phyloP scores from a whole-genome alignment of 23 tunicate genomes.

The Oikopleura dioica region DNA sequence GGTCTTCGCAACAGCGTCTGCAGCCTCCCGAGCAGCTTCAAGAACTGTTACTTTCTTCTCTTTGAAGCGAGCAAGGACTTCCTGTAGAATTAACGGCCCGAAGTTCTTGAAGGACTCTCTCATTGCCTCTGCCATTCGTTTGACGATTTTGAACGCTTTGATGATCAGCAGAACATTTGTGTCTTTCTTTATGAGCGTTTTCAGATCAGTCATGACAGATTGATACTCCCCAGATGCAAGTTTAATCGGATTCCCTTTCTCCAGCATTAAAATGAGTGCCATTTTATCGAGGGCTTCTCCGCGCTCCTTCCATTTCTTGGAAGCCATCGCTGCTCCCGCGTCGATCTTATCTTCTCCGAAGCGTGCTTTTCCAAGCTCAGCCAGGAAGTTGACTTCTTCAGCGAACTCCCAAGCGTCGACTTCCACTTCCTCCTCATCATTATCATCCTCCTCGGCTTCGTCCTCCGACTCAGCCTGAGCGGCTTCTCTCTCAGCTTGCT shows the following conservation, averaged over 20 bases:
- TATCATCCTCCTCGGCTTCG: slow-evolving; percentile 16
- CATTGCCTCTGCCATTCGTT: slow-evolving; percentile 48
- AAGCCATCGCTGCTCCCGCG: not conserved
- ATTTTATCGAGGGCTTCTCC: slow-evolving; percentile 34
- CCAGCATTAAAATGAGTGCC: not conserved
- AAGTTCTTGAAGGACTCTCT: slow-evolving; percentile 76
- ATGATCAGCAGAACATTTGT: slow-evolving; percentile 69
- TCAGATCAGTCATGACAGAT: slow-evolving; percentile 49
- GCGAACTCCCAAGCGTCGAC: slow-evolving; percentile 72
- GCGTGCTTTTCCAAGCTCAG: slow-evolving; percentile 31
- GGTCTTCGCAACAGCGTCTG: slow-evolving; percentile 36
- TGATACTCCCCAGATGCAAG: slow-evolving; percentile 38
- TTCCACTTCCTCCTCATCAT: slow-evolving; percentile 24
- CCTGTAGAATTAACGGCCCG: slow-evolving; percentile 32
- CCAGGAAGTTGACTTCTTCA: slow-evolving; percentile 53
- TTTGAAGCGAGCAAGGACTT: slow-evolving; percentile 54
- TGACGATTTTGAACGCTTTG: slow-evolving; percentile 54
- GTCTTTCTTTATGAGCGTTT: slow-evolving; percentile 65
- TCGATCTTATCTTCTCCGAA: not conserved
- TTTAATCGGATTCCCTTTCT: not conserved
- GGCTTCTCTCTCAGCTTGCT: slow-evolving; percentile 63
- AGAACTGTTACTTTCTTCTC: slow-evolving; percentile 58
- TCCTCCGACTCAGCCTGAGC: slow-evolving; percentile 52
- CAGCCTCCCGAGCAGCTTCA: slow-evolving; percentile 51
- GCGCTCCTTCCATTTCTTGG: slow-evolving; percentile 91